Evolutionary conservation across 1,140 invertebrate species (phyloP).

Genomic region (Drosophila tristis): DNA sequence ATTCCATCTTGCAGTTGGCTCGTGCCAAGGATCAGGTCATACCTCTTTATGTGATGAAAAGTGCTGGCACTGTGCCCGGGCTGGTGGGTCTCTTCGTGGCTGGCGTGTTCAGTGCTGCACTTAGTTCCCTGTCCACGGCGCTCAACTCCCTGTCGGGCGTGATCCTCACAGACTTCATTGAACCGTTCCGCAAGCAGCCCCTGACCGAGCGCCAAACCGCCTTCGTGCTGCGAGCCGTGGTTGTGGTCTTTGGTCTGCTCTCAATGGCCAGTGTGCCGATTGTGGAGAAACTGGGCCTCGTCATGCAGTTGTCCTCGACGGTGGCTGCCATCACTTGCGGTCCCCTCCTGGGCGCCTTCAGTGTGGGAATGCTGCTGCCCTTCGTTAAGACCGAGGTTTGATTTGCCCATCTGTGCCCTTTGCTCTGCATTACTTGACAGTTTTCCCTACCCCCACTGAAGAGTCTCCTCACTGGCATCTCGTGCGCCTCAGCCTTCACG

Average conservation of each 20-base stretch:
- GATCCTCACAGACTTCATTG: slow-evolving; percentile 91
- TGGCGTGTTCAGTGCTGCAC: slow-evolving; percentile 89
- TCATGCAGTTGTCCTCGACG: slow-evolving; percentile 90
- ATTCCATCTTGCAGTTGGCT: slow-evolving; percentile 71
- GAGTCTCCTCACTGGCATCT: slow-evolving; percentile 62
- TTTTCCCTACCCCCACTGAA: slow-evolving; percentile 7
- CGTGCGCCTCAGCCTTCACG: slow-evolving; percentile 33
- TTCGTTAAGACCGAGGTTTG: slow-evolving; percentile 89
- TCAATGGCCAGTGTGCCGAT: slow-evolving; percentile 88
- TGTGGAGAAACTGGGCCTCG: slow-evolving; percentile 89
- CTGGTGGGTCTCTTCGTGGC: slow-evolving; percentile 91
- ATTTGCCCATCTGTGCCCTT: not conserved
- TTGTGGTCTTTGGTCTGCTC: slow-evolving; percentile 87
- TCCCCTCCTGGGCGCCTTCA: slow-evolving; percentile 93
- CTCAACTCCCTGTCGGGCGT: slow-evolving; percentile 92
- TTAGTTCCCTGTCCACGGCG: slow-evolving; percentile 92
- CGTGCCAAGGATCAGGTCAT: slow-evolving; percentile 88
- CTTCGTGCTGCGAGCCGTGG: slow-evolving; percentile 87
- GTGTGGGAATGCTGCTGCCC: slow-evolving; percentile 92
- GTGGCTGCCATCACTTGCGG: slow-evolving; percentile 92
- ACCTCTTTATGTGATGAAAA: slow-evolving; percentile 89
- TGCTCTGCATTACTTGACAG: not conserved
- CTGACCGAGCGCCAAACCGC: slow-evolving; percentile 87
- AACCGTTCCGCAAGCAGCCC: slow-evolving; percentile 87
- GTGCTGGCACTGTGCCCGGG: slow-evolving; percentile 87